phyloP scores from a whole-genome alignment of 2,113 vertebrate species.

The Hucho hucho region DNA sequence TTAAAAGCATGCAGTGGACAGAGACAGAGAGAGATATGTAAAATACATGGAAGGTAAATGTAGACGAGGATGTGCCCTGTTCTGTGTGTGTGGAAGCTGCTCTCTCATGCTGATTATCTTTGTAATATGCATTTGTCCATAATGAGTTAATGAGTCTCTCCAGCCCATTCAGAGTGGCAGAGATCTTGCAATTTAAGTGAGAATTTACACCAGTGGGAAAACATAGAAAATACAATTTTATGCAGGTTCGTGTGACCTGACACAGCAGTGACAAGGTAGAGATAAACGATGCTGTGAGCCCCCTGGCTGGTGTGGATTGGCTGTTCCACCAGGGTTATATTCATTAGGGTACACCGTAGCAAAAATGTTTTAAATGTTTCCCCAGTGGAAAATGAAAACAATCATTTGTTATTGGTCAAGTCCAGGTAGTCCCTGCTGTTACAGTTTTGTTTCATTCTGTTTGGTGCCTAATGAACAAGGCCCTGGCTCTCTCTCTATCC shows the following conservation, averaged over 20 bases:
- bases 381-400: constrained; percentile 14
- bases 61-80: neutral
- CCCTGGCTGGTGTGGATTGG: constrained; percentile 54
- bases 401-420: too few species aligned
- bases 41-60: constrained; percentile 37
- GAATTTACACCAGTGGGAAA: constrained; percentile 1
- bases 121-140: constrained; percentile 73
- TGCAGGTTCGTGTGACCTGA: constrained; percentile 24
- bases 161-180: constrained; percentile 61
- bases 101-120: constrained; percentile 44
- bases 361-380: too few species aligned
- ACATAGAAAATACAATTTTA: constrained; percentile 18
- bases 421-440: too few species aligned
- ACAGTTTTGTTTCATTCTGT: too few species aligned
- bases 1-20: constrained; percentile 20
- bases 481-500: too few species aligned
- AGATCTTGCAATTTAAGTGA: neutral
- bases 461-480: neutral
- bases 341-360: too few species aligned
- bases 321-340: constrained; percentile 29
- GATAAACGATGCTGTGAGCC: constrained; percentile 52
- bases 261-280: constrained; percentile 34
- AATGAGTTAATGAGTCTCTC: constrained; percentile 75
- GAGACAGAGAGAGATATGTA: neutral
- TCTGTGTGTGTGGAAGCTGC: constrained; percentile 17